Percentiles rank a stretch among this genome's conserved stretches.
Conservation (phyloP, 2,797 vertebrate species). For the Chromobotia macracanthus region DNA sequence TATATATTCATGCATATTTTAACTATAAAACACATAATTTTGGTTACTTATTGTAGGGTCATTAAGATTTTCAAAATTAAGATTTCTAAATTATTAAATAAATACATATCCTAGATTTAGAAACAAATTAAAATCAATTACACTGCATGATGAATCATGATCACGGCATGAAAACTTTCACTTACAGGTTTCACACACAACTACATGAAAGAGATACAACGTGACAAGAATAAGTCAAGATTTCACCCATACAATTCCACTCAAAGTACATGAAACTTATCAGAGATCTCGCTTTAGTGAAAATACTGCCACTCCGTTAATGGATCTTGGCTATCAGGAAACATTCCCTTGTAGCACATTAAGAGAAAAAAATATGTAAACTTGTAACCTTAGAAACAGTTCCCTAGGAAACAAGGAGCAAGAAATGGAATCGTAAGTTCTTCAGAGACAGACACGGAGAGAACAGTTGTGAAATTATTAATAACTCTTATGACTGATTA, state of each 20-base stretch:
- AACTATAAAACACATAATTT: not conserved
- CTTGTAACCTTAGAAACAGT: slow-evolving; percentile 68
- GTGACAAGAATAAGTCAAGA: slow-evolving; percentile 26
- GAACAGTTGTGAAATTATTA: slow-evolving; percentile 24
- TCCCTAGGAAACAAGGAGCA: slow-evolving; percentile 67
- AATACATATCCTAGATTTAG: not conserved
- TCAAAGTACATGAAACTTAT: slow-evolving; percentile 38
- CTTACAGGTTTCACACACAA: no score
- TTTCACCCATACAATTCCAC: slow-evolving; percentile 35
- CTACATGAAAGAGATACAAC: not conserved
- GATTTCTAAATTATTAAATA: slow-evolving; percentile 5
- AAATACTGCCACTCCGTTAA: slow-evolving; percentile 35
- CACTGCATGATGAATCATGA: no score
- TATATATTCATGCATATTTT: no score
- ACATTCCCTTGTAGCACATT: slow-evolving; percentile 42
- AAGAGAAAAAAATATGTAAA: slow-evolving; percentile 57
- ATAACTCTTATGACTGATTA: slow-evolving; percentile 5
- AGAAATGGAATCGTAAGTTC: slow-evolving; percentile 40
- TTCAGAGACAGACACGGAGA: slow-evolving; percentile 28
- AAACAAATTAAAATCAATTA: not conserved
- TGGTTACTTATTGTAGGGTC: no score
- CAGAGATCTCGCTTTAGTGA: slow-evolving; percentile 26
- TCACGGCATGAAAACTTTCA: no score
- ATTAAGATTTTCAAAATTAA: not conserved
- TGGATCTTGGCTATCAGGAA: slow-evolving; percentile 40